Percentiles rank a stretch among this genome's conserved stretches.
phyloP scores from a whole-genome alignment of 2,888 invertebrate genomes.

The Syrista parreyssii region DNA sequence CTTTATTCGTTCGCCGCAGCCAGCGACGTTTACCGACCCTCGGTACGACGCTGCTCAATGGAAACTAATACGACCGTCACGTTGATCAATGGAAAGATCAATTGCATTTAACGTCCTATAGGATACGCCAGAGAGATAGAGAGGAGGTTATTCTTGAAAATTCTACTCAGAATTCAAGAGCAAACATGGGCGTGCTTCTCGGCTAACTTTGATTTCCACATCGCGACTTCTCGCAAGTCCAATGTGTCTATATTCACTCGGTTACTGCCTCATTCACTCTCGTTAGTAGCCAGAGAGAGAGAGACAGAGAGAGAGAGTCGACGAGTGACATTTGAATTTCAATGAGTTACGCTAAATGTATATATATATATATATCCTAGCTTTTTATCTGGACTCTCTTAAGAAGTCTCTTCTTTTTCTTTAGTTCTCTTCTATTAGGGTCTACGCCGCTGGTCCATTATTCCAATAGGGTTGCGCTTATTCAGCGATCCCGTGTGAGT shows the following conservation, averaged over 20 bases:
- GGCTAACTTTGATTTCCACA: slow-evolving; percentile 40
- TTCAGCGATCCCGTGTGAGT: not conserved
- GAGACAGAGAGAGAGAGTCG: not conserved
- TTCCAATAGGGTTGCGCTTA: not conserved
- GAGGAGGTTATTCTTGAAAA: slow-evolving; percentile 16
- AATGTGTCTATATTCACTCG: slow-evolving; percentile 2
- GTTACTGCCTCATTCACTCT: slow-evolving; percentile 29
- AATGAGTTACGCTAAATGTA: slow-evolving; percentile 31
- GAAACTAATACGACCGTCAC: not conserved
- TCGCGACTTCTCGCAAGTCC: slow-evolving; percentile 26
- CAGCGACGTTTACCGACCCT: not conserved
- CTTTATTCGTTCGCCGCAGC: slow-evolving; percentile 32
- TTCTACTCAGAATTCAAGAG: slow-evolving; percentile 38
- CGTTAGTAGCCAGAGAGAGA: slow-evolving; percentile 11
- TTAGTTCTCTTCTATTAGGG: not conserved
- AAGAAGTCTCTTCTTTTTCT: not conserved
- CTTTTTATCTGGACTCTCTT: not conserved
- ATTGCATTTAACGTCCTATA: not conserved
- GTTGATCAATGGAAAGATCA: not conserved
- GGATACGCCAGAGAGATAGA: not conserved
- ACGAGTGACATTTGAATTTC: slow-evolving; percentile 47
- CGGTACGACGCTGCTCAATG: not conserved
- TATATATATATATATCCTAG: not conserved
- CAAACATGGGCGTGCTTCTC: slow-evolving; percentile 47
- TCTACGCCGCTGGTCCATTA: not conserved